Evolutionary conservation across 1,140 invertebrate genomes (phyloP), one percentile per base, ranked within the genome.

Genomic region (Drosophila neocordata): DNA sequence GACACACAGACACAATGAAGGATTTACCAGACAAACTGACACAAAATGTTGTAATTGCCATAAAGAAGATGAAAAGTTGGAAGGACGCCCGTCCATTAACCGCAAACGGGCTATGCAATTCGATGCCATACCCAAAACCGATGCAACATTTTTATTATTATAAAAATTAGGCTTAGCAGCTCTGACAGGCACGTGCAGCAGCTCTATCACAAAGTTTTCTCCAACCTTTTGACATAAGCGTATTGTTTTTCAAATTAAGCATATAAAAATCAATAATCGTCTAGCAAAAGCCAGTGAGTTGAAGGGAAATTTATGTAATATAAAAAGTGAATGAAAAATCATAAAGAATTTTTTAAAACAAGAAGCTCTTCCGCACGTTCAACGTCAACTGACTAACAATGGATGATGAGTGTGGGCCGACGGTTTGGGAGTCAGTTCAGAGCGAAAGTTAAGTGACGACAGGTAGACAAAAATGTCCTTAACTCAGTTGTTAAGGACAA

Each of bases 31-130:
- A 48, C 69, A 90, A 88, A 87, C 87, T 87, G 87, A 90, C 87
- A 90, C 79, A 90, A 90, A 90, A 90, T 83, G 87, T 79, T 80
- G 73, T 90, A 90, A 90, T 90, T 90, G 76, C 83, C 66, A 58
- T 59, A 34, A 73, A 35, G 38, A 51, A 56, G 63, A 37, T 38
- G 35, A n/a, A 52, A 44, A 13, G 37, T 38, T 38, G 27, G 35
- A 9, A 13, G 13, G 34, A 15, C 70, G 11, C 24, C 15, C 15
- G 12, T 34, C 53, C 31, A 63, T 69, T 58, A 79, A 87, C 83
- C 82, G 60, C 82, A 87, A 85, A 75, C 60, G 60, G 64, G 37
- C 34, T 48, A 35, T 69, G 78, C 74, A 78, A 85, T 81, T 60
- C 56, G 64, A 72, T 77, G 59, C 44, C 69, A n/a, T 7, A 18